Conservation (phyloP, 2,888 invertebrate species). For the Ecliptopera silaceata region DNA sequence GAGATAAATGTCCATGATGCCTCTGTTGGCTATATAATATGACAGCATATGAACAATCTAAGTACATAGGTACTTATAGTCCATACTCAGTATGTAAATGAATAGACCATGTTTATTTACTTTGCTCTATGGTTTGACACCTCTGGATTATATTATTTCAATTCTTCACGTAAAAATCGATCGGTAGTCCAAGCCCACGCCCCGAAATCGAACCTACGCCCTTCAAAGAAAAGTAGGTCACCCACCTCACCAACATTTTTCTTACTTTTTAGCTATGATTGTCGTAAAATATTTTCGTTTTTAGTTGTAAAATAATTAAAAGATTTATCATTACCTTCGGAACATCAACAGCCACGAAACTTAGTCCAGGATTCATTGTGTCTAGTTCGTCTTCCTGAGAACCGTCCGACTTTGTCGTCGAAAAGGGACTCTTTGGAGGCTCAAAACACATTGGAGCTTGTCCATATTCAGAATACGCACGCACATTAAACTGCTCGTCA, state of each 20-base stretch:
- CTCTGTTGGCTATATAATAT: too few relatives aligned
- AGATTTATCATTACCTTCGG: constrained; percentile 24
- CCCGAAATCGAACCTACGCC: constrained; percentile 20
- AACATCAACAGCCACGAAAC: constrained; percentile 21
- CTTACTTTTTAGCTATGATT: not conserved
- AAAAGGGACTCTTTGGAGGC: constrained; percentile 5
- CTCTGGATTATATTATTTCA: too few relatives aligned
- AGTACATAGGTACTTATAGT: too few relatives aligned
- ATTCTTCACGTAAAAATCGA: not conserved
- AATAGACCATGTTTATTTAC: too few relatives aligned
- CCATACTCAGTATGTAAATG: too few relatives aligned
- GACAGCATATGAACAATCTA: too few relatives aligned
- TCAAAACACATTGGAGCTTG: constrained; percentile 47
- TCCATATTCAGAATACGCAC: constrained; percentile 54
- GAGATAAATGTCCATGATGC: too few relatives aligned
- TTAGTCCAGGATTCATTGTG: constrained; percentile 14
- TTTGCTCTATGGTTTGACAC: too few relatives aligned
- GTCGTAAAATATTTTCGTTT: too few relatives aligned
- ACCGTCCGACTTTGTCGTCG: not conserved
- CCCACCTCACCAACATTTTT: not conserved
- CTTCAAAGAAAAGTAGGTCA: constrained; percentile 21
- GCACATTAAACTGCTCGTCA: constrained; percentile 52
- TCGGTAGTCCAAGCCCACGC: not conserved
- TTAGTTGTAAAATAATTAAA: too few relatives aligned
- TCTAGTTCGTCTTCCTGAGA: not conserved